These are phyloP conservation scores for Cloeon dipterum DNA, from an alignment of 2,888 invertebrate genomes.

Conservation along the genomic window DNA sequence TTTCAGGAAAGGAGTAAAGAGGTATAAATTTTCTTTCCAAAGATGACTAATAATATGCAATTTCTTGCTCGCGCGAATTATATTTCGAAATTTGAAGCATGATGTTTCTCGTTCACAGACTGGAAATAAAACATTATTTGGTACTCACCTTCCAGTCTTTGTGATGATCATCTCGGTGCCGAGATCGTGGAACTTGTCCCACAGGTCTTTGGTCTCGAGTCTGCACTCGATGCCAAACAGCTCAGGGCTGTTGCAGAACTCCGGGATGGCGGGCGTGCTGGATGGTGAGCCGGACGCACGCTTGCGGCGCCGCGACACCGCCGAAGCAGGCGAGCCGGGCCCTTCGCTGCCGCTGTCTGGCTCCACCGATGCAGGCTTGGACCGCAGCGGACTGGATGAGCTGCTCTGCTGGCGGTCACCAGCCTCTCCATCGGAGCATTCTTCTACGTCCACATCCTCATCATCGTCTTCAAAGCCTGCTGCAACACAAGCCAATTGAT, in stretches of 20 bases:
- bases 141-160: conserved; percentile 49
- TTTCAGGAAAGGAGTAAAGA: no score
- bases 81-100: no score
- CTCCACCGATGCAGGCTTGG: background rate
- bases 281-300: background rate
- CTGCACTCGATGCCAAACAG: conserved; percentile 40
- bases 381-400: background rate
- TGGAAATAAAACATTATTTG: no score
- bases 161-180: conserved; percentile 74
- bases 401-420: background rate
- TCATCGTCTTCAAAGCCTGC: background rate
- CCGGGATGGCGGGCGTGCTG: conserved; percentile 12
- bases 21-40: no score
- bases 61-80: no score
- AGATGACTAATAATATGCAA: no score
- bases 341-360: background rate
- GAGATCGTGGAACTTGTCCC: conserved; percentile 57
- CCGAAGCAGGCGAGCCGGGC: background rate
- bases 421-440: background rate
- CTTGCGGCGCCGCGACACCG: background rate
- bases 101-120: no score
- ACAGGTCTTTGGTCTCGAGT: conserved; percentile 57
- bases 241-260: conserved; percentile 41
- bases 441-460: background rate
- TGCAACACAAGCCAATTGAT: no score